A percentile compares a stretch with the other conserved stretches of the same genome.
Conservation (phyloP, 2,797 vertebrate genomes). For the Chelonia mydas region DNA sequence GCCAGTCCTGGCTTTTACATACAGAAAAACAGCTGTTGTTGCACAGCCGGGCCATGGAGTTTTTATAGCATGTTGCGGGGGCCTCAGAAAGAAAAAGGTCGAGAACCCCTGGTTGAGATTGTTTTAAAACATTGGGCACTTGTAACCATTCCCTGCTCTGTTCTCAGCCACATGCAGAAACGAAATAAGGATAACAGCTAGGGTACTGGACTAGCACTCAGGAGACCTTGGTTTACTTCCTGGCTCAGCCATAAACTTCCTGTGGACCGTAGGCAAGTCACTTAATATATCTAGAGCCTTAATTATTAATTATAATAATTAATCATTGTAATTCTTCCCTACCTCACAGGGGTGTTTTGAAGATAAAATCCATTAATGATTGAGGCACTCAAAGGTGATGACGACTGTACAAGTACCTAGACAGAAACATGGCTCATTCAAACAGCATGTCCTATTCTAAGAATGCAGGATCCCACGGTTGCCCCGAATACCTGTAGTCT, state of each 20-base stretch:
- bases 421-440: background rate
- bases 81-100: background rate
- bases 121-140: background rate
- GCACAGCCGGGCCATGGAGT: too few species aligned
- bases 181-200: background rate
- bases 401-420: background rate
- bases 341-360: background rate
- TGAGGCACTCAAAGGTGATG: background rate
- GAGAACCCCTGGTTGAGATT: background rate
- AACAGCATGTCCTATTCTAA: background rate
- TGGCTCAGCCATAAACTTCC: background rate
- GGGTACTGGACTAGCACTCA: background rate
- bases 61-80: background rate
- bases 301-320: background rate
- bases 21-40: too few species aligned
- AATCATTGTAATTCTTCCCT: background rate
- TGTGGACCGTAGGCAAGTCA: background rate
- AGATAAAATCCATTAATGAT: background rate
- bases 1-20: too few species aligned
- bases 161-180: background rate
- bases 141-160: background rate
- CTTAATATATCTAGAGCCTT: background rate
- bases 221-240: background rate
- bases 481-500: background rate
- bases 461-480: background rate